A percentile compares a stretch with the other conserved stretches of the same genome.
Evolutionary conservation across 2,797 vertebrate species (phyloP).

Genomic region (Tiaroga cobitis): DNA sequence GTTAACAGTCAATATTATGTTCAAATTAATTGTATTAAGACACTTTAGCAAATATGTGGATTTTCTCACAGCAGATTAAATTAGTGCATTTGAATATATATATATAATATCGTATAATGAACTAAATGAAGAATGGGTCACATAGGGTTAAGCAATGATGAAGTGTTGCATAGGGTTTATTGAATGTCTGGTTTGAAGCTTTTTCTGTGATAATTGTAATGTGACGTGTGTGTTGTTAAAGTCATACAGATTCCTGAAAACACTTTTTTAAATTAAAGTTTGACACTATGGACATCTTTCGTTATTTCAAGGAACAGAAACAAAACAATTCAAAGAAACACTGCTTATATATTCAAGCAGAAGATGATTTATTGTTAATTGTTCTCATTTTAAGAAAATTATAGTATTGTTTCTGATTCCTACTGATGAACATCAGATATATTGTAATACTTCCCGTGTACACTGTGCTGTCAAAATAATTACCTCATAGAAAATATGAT

Average conservation of each 20-base stretch:
- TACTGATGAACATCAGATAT: neutral
- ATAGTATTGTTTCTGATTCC: neutral
- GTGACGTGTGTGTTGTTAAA: constrained; percentile 8
- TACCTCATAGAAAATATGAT: neutral
- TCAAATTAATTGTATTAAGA: neutral
- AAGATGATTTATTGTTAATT: neutral
- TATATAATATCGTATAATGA: neutral
- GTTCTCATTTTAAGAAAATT: neutral
- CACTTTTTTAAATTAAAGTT: constrained; percentile 29
- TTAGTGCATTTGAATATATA: neutral
- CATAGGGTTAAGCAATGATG: neutral
- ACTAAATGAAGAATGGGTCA: neutral
- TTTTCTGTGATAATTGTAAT: neutral
- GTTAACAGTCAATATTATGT: neutral
- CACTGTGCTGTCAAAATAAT: neutral
- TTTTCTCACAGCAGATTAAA: neutral
- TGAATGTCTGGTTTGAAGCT: constrained; percentile 5
- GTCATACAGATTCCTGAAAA: constrained; percentile 10
- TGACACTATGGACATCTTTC: neutral
- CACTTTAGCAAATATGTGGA: neutral
- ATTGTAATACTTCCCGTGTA: neutral
- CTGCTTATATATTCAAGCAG: neutral
- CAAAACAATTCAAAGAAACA: neutral
- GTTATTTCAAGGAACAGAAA: neutral
- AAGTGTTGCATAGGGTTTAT: neutral